These are phyloP conservation scores for Emydocephalus ijimae DNA, from an alignment of 2,113 vertebrate genomes.

Conservation along the genomic window DNA sequence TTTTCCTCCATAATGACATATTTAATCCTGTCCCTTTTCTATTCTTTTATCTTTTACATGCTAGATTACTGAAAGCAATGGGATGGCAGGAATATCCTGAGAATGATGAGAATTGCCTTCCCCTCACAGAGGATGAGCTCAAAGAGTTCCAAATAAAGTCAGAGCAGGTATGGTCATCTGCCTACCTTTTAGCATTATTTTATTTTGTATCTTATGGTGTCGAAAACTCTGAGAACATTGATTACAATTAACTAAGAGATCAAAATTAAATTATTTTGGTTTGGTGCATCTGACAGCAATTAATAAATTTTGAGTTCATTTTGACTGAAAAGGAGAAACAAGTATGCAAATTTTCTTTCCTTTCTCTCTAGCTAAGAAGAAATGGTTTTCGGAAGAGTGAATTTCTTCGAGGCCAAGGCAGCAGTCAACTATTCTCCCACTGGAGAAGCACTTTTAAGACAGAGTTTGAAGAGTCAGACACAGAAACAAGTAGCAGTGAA, in stretches of 20 bases:
- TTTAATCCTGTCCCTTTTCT: background rate
- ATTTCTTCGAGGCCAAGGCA: conserved; percentile 80
- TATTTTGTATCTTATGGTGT: rapidly evolving
- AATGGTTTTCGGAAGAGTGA: conserved; percentile 91
- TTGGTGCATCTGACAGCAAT: background rate
- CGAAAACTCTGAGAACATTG: background rate
- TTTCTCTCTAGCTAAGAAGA: conserved; percentile 82
- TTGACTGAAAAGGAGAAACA: background rate
- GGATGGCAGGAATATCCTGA: conserved; percentile 98
- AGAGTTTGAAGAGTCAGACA: conserved; percentile 88
- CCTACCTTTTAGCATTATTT: background rate
- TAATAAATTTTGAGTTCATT: background rate
- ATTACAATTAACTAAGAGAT: background rate
- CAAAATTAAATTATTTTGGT: background rate
- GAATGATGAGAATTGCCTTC: conserved; percentile 97
- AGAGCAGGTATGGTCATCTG: conserved; percentile 81
- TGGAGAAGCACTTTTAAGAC: conserved; percentile 91
- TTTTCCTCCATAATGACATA: background rate
- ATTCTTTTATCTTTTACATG: background rate
- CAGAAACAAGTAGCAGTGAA: conserved; percentile 95
- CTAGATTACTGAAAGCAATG: conserved; percentile 96
- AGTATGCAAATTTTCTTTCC: conserved; percentile 42
- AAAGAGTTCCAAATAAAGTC: conserved; percentile 97
- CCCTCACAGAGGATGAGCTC: conserved; percentile 96
- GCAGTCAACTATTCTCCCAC: conserved; percentile 83